Evolutionary conservation across 1,140 invertebrate genomes (phyloP), one percentile per base, ranked within the genome.

Genomic region (Leptonema lineaticorne): DNA sequence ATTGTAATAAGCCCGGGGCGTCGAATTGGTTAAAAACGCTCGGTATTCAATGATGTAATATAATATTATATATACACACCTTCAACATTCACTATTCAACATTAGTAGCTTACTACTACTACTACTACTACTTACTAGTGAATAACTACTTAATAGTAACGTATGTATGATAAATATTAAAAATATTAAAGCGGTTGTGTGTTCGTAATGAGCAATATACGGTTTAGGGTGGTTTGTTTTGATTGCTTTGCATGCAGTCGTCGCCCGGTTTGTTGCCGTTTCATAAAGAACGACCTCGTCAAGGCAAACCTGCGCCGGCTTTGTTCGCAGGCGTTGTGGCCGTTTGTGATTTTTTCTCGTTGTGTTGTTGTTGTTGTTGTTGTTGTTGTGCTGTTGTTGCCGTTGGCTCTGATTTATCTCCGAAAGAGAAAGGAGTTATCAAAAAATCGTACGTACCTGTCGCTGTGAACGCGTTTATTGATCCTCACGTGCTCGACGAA

Each of bases 261-360:
- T 26, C n/a, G 14, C 3, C 29, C 26, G 18, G 16, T 62, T 11
- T 45, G 27, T 62, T 45, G 59, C 59, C 59, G 30, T 62, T 62
- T 62, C 59, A 37, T 62, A 62, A 62, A 37, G 27, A 50, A 27
- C 41, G 62, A 64, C 62, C 62, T 64, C 62, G 62, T 64, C 62
- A 64, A 64, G 62, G 62, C 62, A 27, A 64, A 50, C 62, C 62
- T 64, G 62, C 62, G 22, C 45, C 18, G 20, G 28, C 62, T 50
- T 30, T 6, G 22, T 26, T 14, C 41, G 18, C n/a, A 45, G 41
- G 24, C 46, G n/a, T n/a, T n/a, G n/a, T n/a, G n/a, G n/a, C n/a
- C n/a, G n/a, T n/a, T n/a, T n/a, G n/a, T n/a, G n/a, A n/a, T n/a
- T n/a, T n/a, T n/a, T n/a, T n/a, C n/a, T n/a, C n/a, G n/a, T n/a